These are phyloP conservation scores for Rhaphigaster nebulosa DNA, from an alignment of 2,888 invertebrate species.

Conservation along the genomic window DNA sequence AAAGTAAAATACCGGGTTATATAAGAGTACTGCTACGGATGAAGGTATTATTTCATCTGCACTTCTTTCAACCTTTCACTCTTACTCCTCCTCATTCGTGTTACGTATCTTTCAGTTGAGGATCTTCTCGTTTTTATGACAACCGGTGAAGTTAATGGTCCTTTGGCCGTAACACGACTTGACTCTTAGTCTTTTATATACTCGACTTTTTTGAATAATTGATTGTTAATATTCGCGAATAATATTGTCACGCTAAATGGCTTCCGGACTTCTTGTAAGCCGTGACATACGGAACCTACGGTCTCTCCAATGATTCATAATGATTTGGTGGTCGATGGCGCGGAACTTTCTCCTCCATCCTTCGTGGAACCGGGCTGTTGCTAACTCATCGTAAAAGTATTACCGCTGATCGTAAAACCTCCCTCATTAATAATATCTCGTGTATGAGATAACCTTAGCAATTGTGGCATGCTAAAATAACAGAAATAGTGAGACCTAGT, in stretches of 20 bases:
- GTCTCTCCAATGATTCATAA: not conserved
- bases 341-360: not conserved
- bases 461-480: not conserved
- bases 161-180: not conserved
- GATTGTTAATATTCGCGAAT: not conserved
- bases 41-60: not conserved
- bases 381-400: constrained; percentile 22
- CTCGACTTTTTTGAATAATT: not conserved
- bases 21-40: not conserved
- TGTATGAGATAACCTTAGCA: not conserved
- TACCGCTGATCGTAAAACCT: not conserved
- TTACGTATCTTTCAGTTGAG: not conserved
- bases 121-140: not conserved
- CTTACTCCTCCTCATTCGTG: not conserved
- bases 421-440: not conserved
- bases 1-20: not conserved
- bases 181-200: not conserved
- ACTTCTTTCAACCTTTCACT: not conserved
- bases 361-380: constrained; percentile 24
- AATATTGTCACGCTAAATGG: not conserved
- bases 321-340: not conserved
- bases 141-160: not conserved
- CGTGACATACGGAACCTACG: not conserved
- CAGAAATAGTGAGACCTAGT: not conserved
- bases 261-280: not conserved